phyloP scores from a whole-genome alignment of 2,888 invertebrate genomes.

The Eurytoma adleriae region DNA sequence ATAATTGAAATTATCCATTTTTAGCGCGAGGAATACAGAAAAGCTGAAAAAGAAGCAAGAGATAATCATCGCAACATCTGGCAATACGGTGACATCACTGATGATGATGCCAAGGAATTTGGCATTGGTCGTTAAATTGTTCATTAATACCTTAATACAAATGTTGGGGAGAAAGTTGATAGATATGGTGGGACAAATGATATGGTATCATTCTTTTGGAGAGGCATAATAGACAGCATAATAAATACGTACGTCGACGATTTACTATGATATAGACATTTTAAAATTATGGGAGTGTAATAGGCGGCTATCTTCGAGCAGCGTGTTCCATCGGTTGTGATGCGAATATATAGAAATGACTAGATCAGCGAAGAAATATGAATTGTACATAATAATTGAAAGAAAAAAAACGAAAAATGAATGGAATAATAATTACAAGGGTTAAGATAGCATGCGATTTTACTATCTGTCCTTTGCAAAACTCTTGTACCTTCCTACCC shows the following conservation, averaged over 20 bases:
- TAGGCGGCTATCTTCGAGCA: slow-evolving; percentile 48
- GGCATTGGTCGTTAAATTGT: slow-evolving; percentile 62
- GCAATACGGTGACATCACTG: slow-evolving; percentile 99
- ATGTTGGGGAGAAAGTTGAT: slow-evolving; percentile 54
- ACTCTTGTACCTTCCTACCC: slow-evolving; percentile 56
- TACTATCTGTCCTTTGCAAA: slow-evolving; percentile 55
- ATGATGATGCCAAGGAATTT: slow-evolving; percentile 83
- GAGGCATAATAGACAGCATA: slow-evolving; percentile 57
- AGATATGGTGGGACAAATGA: slow-evolving; percentile 58
- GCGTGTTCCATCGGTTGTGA: slow-evolving; percentile 55
- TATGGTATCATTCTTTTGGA: slow-evolving; percentile 52
- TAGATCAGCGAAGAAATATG: slow-evolving; percentile 55
- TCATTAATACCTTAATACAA: slow-evolving; percentile 54
- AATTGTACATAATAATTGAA: slow-evolving; percentile 58
- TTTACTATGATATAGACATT: slow-evolving; percentile 53
- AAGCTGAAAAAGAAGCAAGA: slow-evolving; percentile 92
- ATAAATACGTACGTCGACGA: slow-evolving; percentile 57
- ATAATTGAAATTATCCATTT: slow-evolving; percentile 48
- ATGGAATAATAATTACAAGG: slow-evolving; percentile 50
- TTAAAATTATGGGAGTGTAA: slow-evolving; percentile 54
- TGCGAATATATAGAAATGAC: slow-evolving; percentile 50
- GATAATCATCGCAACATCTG: slow-evolving; percentile 93
- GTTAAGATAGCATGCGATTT: slow-evolving; percentile 55
- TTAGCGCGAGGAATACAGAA: slow-evolving; percentile 86
- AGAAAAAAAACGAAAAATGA: slow-evolving; percentile 50